Conservation (phyloP, 2,888 invertebrate species). For the Drosophila meridionalis region DNA sequence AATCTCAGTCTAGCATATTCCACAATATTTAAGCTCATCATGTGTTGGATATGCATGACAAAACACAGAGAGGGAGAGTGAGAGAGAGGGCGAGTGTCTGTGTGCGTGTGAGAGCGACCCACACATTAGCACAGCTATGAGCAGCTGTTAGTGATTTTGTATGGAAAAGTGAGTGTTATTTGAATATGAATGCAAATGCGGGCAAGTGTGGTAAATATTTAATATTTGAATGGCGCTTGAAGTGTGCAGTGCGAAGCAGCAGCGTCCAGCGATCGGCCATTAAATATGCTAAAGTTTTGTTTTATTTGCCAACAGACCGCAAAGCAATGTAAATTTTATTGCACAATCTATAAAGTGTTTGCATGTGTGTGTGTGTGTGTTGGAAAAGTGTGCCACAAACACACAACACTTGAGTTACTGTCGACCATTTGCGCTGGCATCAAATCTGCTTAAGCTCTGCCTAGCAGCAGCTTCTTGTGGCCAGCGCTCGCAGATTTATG, state of each 20-base stretch:
- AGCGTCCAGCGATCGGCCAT: slow-evolving; percentile 34
- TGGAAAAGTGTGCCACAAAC: slow-evolving; percentile 17
- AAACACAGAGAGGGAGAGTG: background rate
- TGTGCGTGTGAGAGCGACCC: background rate
- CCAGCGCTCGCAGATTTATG: slow-evolving; percentile 51
- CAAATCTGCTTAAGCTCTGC: slow-evolving; percentile 16
- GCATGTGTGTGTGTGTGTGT: background rate
- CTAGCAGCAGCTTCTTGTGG: slow-evolving; percentile 1
- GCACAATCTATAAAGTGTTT: slow-evolving; percentile 33
- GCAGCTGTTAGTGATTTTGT: slow-evolving; percentile 31
- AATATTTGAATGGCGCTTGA: slow-evolving; percentile 36
- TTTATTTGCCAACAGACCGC: slow-evolving; percentile 47
- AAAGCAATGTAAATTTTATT: slow-evolving; percentile 48
- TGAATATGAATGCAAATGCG: slow-evolving; percentile 45
- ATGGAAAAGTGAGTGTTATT: slow-evolving; percentile 28
- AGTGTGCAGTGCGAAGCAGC: slow-evolving; percentile 17
- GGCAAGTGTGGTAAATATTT: slow-evolving; percentile 55
- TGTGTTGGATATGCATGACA: slow-evolving; percentile 23
- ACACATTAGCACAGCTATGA: slow-evolving; percentile 13
- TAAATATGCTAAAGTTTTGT: slow-evolving; percentile 49
- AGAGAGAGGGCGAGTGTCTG: background rate
- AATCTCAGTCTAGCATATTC: slow-evolving; percentile 20
- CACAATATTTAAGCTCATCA: slow-evolving; percentile 28
- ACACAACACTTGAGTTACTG: slow-evolving; percentile 7
- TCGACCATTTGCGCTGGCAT: slow-evolving; percentile 19